These are phyloP conservation scores for Atlantisia rogersi DNA, from an alignment of 2,113 vertebrate species.

Conservation along the genomic window DNA sequence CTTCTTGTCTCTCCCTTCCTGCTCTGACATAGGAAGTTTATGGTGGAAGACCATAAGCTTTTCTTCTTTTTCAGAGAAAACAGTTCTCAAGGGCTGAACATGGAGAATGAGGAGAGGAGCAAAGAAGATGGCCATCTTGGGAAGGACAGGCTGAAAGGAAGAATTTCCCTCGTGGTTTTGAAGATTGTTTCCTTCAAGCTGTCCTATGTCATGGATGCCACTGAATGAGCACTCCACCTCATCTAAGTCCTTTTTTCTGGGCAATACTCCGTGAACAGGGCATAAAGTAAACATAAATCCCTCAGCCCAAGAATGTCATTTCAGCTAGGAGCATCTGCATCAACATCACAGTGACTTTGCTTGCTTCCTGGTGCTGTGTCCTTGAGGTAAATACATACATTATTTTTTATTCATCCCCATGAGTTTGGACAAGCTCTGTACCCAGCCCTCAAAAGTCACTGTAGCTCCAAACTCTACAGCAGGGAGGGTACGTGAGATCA, in stretches of 20 bases:
- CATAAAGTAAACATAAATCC: slow-evolving; percentile 39
- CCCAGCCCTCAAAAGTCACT: neutral
- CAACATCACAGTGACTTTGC: slow-evolving; percentile 26
- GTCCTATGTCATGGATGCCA: neutral
- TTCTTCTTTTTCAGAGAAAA: neutral
- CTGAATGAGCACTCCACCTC: neutral
- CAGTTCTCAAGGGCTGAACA: neutral
- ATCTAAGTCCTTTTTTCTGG: neutral
- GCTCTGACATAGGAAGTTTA: neutral
- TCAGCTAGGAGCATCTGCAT: neutral
- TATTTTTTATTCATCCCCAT: slow-evolving; percentile 42
- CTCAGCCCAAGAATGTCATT: slow-evolving; percentile 1
- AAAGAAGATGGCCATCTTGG: neutral
- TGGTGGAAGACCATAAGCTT: neutral
- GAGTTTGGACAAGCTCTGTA: neutral
- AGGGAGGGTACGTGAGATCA: slow-evolving; percentile 6
- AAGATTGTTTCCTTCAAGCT: neutral
- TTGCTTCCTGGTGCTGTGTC: neutral
- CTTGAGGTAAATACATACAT: slow-evolving; percentile 17
- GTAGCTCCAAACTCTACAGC: neutral
- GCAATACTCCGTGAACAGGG: slow-evolving; percentile 1
- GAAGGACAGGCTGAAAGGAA: neutral
- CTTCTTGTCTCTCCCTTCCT: neutral
- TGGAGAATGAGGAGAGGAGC: neutral
- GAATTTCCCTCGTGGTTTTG: neutral